Conservation (phyloP, 2,113 vertebrate genomes). For the Micromys minutus region DNA sequence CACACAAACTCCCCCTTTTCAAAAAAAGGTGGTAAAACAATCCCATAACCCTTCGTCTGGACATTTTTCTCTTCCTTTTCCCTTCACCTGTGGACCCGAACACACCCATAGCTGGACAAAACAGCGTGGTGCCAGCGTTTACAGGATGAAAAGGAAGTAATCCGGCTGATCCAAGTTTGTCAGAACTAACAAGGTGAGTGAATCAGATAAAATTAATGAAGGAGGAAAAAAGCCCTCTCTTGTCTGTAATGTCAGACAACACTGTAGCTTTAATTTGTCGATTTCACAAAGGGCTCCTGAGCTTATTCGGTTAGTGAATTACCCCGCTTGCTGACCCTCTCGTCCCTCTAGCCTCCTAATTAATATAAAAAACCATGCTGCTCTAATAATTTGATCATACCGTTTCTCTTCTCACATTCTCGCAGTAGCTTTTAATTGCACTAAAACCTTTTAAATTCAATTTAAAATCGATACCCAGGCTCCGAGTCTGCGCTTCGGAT, state of each 20-base stretch:
- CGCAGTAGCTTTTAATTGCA: conserved; percentile 66
- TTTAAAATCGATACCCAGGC: conserved; percentile 8
- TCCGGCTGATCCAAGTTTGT: conserved; percentile 36
- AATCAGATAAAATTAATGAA: conserved; percentile 56
- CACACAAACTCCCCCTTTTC: conserved; percentile 34
- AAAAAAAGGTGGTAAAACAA: conserved; percentile 25
- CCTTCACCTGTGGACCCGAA: neutral
- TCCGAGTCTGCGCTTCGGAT: neutral
- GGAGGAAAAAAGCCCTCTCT: neutral
- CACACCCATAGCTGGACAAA: neutral
- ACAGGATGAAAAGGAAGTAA: neutral
- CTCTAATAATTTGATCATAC: conserved; percentile 57
- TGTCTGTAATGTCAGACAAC: conserved; percentile 5
- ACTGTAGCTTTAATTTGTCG: conserved; percentile 31
- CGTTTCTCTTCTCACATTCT: conserved; percentile 56
- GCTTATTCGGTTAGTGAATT: conserved; percentile 50
- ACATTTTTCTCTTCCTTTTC: conserved; percentile 25
- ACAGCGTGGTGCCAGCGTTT: neutral
- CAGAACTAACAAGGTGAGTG: conserved; percentile 58
- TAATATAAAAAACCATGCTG: conserved; percentile 64
- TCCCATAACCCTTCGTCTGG: neutral
- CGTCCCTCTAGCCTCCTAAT: conserved; percentile 19
- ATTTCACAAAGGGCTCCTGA: conserved; percentile 42
- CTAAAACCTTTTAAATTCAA: conserved; percentile 54
- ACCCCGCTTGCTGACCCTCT: neutral